These are phyloP conservation scores for Ptychadena robeensis DNA, from an alignment of 2,797 vertebrate species.

Conservation along the genomic window DNA sequence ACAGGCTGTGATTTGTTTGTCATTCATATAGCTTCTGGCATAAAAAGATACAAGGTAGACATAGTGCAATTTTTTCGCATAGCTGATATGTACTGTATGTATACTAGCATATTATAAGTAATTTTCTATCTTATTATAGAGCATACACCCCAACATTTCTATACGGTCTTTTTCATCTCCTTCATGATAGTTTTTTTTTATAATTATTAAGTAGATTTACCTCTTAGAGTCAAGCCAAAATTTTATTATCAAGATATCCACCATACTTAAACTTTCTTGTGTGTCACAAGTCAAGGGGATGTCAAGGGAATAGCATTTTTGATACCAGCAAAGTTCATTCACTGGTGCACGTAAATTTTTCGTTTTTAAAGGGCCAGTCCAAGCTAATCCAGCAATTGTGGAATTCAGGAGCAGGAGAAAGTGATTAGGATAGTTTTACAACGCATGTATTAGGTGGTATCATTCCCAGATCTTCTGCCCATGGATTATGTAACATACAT, in stretches of 20 bases:
- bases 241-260: too few relatives aligned
- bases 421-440: not conserved
- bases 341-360: not conserved
- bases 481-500: too few relatives aligned
- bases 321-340: constrained; percentile 37
- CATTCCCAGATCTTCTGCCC: not conserved
- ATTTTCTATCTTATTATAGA: too few relatives aligned
- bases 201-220: too few relatives aligned
- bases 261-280: not conserved
- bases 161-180: too few relatives aligned
- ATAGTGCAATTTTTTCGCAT: too few relatives aligned
- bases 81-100: too few relatives aligned
- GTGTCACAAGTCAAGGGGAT: not conserved
- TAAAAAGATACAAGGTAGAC: too few relatives aligned
- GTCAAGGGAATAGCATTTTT: not conserved
- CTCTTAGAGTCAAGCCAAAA: too few relatives aligned
- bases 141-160: too few relatives aligned
- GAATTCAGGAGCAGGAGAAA: not conserved
- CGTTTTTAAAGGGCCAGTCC: not conserved
- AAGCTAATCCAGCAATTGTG: not conserved
- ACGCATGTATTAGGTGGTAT: not conserved
- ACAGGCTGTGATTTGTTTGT: not conserved
- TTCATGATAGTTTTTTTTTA: too few relatives aligned
- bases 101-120: too few relatives aligned
- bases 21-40: not conserved